Base-by-base conservation (phyloP, 2,113 vertebrate genomes). In the Cepphus grylle region DNA sequence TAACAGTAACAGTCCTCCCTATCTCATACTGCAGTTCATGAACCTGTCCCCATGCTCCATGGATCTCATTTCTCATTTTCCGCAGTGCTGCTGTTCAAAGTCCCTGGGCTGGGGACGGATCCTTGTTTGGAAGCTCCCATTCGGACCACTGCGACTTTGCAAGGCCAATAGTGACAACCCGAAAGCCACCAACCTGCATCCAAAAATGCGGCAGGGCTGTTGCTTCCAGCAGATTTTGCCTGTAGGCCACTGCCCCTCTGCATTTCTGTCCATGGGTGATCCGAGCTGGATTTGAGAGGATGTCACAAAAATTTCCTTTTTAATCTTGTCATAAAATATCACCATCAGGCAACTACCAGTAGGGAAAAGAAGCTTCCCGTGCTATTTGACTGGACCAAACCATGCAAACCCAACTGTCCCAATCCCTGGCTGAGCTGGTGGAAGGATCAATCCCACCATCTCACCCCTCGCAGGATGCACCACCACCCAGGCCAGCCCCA, bases 141-240 rank as follows among this genome's bases (percentile, higher is more conserved):
- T 52, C 1, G 1, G n/a, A 12, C 5, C 17, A 1, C 16, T 4
- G 21, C 0, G 0, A 45, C 71, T 38, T 11, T 1, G 0, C 56
- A 19, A 27, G 30, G 74, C 47, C 52, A 8, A 4, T 34, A 9
- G 36, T 3, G 9, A 36, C 88, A 53, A 13, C 2, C 50, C 32
- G 9, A 14, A 32, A 15, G 38, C 8, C 7, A 32, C 47, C 8
- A 19, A 55, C 10, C 26, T 3, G 2, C 65, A n/a, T 36, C 79
- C 55, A 22, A 6, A 52, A 8, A 5, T 2, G 2, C 0, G 5
- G 13, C 47, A 21, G 12, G 9, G 20, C 66, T 38, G 23, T 2
- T 4, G 50, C 23, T 56, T 32, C 40, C 65, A 45, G 25, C 40
- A 25, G 6, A 8, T 15, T 52, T 20, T 9, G 42, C 20, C 19